Conservation (phyloP, 2,888 invertebrate species). For the Erebia aethiops region DNA sequence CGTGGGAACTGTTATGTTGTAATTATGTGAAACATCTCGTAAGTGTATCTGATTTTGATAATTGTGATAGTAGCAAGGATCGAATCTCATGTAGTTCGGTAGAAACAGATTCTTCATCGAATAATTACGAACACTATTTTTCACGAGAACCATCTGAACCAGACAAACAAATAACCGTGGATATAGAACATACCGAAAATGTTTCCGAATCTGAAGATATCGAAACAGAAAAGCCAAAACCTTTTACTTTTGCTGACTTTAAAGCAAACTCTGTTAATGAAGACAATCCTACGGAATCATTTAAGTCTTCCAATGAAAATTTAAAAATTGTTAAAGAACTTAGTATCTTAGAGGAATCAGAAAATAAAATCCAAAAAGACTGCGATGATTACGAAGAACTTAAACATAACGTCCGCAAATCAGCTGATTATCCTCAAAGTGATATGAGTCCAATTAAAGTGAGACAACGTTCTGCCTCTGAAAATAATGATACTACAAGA, state of each 20-base stretch:
- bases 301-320: slow-evolving; percentile 33
- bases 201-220: slow-evolving; percentile 38
- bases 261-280: slow-evolving; percentile 65
- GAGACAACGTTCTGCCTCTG: slow-evolving; percentile 47
- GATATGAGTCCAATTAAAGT: slow-evolving; percentile 42
- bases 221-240: slow-evolving; percentile 61
- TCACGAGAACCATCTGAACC: slow-evolving; percentile 47
- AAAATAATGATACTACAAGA: slow-evolving; percentile 57
- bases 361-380: slow-evolving; percentile 36
- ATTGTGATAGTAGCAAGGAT: slow-evolving; percentile 60
- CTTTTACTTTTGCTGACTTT: slow-evolving; percentile 83
- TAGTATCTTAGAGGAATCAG: slow-evolving; percentile 25
- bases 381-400: slow-evolving; percentile 16
- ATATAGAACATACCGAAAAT: slow-evolving; percentile 33
- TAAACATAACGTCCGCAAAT: slow-evolving; percentile 26
- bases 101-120: slow-evolving; percentile 69
- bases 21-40: slow-evolving; percentile 79
- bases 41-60: slow-evolving; percentile 69
- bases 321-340: neutral
- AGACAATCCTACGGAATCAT: slow-evolving; percentile 47
- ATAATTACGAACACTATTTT: slow-evolving; percentile 69
- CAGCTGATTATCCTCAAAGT: slow-evolving; percentile 35
- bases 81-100: slow-evolving; percentile 68
- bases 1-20: slow-evolving; percentile 84
- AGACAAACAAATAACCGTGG: slow-evolving; percentile 25